Conservation (phyloP, 2,797 vertebrate genomes). For the Avahi laniger region DNA sequence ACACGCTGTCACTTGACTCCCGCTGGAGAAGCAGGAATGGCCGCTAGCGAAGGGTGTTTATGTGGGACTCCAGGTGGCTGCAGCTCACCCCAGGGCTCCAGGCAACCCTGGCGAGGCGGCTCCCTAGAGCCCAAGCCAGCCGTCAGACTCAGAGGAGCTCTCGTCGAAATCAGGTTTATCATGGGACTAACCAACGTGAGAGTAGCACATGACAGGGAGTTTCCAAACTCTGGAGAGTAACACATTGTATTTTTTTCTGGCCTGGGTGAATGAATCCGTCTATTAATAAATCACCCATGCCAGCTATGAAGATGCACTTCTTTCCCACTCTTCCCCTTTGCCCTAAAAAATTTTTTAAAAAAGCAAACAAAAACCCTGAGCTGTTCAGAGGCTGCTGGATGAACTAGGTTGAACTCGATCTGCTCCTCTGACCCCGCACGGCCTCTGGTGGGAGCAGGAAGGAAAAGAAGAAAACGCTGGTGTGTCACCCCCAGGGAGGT, state of each 20-base stretch:
- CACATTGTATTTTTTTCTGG: not conserved
- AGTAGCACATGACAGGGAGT: not conserved
- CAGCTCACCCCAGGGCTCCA: not conserved
- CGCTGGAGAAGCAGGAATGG: not conserved
- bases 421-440: not conserved
- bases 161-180: not conserved
- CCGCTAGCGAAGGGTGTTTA: not conserved
- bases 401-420: not conserved
- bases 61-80: not conserved
- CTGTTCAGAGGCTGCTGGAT: not conserved
- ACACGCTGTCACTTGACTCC: not conserved
- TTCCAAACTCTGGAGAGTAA: not conserved
- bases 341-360: not conserved
- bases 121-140: not conserved
- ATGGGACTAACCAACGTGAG: not conserved
- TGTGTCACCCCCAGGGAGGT: not conserved
- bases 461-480: not conserved
- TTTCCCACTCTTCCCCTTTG: not conserved
- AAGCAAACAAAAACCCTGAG: accelerated
- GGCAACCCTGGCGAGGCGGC: not conserved
- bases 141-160: not conserved
- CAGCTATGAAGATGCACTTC: not conserved
- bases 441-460: not conserved
- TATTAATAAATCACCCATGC: not conserved
- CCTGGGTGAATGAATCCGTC: accelerated